Percentiles rank a stretch among this genome's conserved stretches.
Conservation (phyloP, 2,888 invertebrate species). For the Lepidochitona cinerea region DNA sequence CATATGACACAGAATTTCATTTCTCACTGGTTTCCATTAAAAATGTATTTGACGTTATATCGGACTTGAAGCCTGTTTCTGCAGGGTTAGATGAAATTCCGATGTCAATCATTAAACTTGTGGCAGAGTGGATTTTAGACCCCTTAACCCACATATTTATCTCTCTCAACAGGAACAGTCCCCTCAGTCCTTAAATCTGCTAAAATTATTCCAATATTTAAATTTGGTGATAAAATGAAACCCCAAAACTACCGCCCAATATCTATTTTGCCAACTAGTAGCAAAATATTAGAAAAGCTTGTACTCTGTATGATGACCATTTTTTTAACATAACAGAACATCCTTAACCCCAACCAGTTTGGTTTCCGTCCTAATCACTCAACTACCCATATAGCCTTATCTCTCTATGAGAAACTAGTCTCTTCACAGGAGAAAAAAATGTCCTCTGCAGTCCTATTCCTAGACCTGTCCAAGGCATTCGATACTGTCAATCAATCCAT, state of each 20-base stretch:
- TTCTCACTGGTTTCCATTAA: neutral
- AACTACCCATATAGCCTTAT: neutral
- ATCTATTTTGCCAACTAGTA: neutral
- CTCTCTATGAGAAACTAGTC: neutral
- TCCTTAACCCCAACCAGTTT: neutral
- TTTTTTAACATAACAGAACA: neutral
- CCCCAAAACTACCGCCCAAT: neutral
- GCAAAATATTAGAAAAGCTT: neutral
- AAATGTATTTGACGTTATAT: neutral
- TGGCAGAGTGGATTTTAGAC: neutral
- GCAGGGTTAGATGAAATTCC: neutral
- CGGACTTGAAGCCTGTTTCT: too few species aligned
- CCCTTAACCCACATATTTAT: neutral
- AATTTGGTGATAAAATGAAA: neutral
- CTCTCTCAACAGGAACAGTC: neutral
- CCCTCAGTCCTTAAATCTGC: neutral
- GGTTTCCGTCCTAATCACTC: neutral
- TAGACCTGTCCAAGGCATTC: too few species aligned
- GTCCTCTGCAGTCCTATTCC: neutral
- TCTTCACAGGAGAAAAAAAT: neutral
- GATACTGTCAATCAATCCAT: too few species aligned
- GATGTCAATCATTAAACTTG: too few species aligned
- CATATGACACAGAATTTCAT: neutral
- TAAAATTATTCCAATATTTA: neutral
- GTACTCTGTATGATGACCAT: neutral